Percentiles rank a stretch among this genome's conserved stretches.
Conservation (phyloP, 92 coral and sea anemone species). For the Parazoanthus swiftii region DNA sequence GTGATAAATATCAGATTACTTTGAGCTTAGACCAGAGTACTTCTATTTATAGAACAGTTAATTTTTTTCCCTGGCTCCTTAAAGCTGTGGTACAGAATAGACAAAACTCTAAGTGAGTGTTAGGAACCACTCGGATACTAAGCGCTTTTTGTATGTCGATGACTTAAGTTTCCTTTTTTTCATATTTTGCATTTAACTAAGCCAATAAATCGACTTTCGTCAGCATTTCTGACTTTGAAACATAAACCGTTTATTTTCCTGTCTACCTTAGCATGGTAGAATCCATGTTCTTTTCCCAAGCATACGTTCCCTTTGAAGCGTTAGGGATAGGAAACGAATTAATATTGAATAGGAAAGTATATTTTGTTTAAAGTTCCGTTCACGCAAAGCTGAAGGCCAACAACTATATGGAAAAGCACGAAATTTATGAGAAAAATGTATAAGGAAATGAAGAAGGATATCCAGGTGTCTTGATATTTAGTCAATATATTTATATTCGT, state of each 20-base stretch:
- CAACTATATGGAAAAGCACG: background rate
- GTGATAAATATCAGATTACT: background rate
- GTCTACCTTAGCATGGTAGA: no score
- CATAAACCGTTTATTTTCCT: background rate
- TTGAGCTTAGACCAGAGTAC: background rate
- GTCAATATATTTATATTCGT: constrained; percentile 23
- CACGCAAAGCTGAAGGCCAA: background rate
- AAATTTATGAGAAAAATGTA: background rate
- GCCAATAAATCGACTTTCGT: background rate
- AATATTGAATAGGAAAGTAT: background rate
- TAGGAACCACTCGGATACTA: background rate
- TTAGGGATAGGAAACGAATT: background rate
- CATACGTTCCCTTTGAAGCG: no score
- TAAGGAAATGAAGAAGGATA: background rate
- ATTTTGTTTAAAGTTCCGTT: background rate
- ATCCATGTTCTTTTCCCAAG: background rate
- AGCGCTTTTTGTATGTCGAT: background rate
- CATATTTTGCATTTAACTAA: background rate
- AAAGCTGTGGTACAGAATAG: background rate
- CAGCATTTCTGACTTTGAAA: background rate
- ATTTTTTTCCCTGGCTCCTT: background rate
- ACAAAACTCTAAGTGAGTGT: background rate
- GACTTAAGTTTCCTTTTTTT: no score
- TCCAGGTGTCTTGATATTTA: constrained; percentile 2
- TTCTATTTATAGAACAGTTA: background rate